phyloP scores from a whole-genome alignment of 2,113 vertebrate genomes.

The Amazona guildingii region DNA sequence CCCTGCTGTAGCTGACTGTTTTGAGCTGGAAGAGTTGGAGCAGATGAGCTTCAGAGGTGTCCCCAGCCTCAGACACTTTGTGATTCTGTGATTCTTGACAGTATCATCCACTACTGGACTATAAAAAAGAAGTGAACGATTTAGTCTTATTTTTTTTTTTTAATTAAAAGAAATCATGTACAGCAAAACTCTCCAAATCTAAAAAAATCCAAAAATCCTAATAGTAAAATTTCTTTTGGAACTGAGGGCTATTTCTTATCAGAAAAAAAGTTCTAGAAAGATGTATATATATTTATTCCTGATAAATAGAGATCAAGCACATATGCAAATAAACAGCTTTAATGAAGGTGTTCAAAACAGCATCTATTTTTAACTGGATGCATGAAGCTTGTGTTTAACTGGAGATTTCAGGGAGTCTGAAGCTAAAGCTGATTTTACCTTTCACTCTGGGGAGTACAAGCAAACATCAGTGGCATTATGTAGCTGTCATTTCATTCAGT shows the following conservation, averaged over 20 bases:
- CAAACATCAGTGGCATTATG: background rate
- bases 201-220: slow-evolving; percentile 23
- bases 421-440: background rate
- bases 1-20: background rate
- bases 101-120: slow-evolving; percentile 29
- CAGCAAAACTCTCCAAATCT: background rate
- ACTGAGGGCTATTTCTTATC: slow-evolving; percentile 31
- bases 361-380: background rate
- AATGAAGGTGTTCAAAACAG: background rate
- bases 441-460: background rate
- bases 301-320: slow-evolving; percentile 47
- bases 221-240: slow-evolving; percentile 48
- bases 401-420: background rate
- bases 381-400: background rate
- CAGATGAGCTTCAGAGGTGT: background rate
- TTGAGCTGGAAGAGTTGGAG: background rate
- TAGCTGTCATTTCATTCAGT: background rate
- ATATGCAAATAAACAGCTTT: slow-evolving; percentile 52
- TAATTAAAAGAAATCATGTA: background rate
- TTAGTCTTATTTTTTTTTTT: slow-evolving; percentile 19
- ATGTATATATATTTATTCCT: background rate
- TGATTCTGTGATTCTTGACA: background rate
- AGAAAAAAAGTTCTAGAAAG: background rate
- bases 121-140: background rate
- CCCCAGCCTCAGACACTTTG: background rate